phyloP scores from a whole-genome alignment of 2,113 vertebrate genomes.

The Labeo rohita region DNA sequence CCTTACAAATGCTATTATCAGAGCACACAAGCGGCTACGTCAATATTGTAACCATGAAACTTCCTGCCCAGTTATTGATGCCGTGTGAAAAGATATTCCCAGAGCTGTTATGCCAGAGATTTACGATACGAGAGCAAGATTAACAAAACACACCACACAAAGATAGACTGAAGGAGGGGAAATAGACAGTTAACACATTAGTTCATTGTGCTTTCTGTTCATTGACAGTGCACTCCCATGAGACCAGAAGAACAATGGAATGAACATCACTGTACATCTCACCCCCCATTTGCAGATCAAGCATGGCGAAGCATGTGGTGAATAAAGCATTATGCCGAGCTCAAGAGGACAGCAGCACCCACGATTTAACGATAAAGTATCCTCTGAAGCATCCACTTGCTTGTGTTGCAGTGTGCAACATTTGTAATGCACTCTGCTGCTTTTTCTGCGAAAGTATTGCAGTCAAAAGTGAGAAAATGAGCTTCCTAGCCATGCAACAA shows the following conservation, averaged over 20 bases:
- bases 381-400: neutral
- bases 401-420: neutral
- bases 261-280: neutral
- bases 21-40: neutral
- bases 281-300: neutral
- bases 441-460: neutral
- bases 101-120: neutral
- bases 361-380: neutral
- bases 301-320: neutral
- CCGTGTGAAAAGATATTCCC: conserved; percentile 19
- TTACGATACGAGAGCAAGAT: neutral
- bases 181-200: neutral
- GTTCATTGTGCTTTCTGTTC: neutral
- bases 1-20: conserved; percentile 10
- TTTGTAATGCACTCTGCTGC: neutral
- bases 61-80: neutral
- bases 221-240: neutral
- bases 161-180: neutral
- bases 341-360: neutral
- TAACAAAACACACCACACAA: neutral
- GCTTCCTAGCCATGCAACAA: neutral
- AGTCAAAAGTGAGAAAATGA: neutral
- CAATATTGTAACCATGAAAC: conserved; percentile 20
- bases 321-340: neutral
- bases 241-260: neutral